These are phyloP conservation scores for Indicator maculatus DNA, from an alignment of 2,113 vertebrate genomes.

Conservation along the genomic window DNA sequence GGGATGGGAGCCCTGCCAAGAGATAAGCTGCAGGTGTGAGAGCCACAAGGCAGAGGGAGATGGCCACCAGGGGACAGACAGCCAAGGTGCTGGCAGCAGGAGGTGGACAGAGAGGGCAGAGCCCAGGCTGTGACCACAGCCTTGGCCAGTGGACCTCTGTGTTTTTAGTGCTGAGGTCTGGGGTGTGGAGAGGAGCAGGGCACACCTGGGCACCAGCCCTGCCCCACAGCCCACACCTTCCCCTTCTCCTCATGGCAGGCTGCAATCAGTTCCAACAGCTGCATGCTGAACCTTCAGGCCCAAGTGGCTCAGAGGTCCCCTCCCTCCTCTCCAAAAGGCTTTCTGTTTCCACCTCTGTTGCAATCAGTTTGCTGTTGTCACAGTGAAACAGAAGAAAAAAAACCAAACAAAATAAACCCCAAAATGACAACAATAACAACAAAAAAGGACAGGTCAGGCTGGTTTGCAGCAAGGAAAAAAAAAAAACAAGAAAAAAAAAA, in stretches of 20 bases:
- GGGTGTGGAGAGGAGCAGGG: background rate
- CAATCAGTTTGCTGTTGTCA: background rate
- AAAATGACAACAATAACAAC: no score
- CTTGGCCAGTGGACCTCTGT: background rate
- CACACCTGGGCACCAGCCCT: background rate
- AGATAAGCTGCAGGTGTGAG: rapidly evolving
- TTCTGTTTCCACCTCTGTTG: background rate
- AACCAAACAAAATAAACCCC: background rate
- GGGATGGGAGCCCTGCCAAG: background rate
- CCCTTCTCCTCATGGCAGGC: rapidly evolving
- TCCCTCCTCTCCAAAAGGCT: background rate
- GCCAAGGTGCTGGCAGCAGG: background rate
- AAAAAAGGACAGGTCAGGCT: background rate
- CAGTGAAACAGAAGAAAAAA: background rate
- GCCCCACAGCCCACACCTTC: background rate
- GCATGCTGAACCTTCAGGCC: background rate
- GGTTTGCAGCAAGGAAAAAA: background rate
- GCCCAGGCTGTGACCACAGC: background rate
- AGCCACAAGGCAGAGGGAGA: rapidly evolving
- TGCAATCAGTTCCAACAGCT: background rate
- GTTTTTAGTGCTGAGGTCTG: background rate
- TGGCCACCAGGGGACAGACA: background rate
- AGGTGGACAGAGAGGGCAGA: background rate
- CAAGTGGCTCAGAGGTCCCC: background rate
- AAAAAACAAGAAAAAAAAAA: background rate